A percentile compares a stretch with the other conserved stretches of the same genome.
Conservation (phyloP, 2,113 vertebrate genomes). For the Ophiodon elongatus region DNA sequence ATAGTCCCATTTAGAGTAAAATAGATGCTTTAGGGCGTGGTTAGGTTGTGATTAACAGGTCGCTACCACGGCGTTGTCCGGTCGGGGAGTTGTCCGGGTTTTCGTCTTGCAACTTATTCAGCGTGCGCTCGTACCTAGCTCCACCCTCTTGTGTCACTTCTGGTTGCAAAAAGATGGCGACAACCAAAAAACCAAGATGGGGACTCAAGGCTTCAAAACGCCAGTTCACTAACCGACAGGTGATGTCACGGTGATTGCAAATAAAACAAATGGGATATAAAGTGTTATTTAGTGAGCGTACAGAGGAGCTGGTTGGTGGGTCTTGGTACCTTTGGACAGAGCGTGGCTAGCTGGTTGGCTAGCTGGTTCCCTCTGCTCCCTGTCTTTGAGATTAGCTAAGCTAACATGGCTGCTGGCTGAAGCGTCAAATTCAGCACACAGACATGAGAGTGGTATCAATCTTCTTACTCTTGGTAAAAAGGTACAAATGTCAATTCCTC, state of each 20-base stretch:
- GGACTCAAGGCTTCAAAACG: no score
- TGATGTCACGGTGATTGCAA: background rate
- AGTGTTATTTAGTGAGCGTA: background rate
- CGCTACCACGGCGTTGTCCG: no score
- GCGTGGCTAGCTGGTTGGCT: background rate
- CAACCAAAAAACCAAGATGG: no score
- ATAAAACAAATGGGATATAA: background rate
- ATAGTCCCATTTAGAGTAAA: background rate
- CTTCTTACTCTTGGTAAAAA: background rate
- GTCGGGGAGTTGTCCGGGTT: background rate
- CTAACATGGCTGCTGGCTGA: background rate
- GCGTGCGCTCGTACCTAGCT: background rate
- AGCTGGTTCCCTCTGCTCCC: background rate
- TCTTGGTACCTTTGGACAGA: no score
- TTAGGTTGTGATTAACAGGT: background rate
- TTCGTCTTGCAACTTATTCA: background rate
- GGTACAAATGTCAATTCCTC: background rate
- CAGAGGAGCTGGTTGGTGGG: background rate
- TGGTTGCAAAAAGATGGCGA: no score
- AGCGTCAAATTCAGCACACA: background rate
- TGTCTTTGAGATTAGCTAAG: background rate
- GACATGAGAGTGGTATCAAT: background rate
- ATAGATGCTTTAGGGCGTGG: background rate
- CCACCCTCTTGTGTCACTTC: no score
- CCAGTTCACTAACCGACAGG: background rate